These are phyloP conservation scores for Chascanopsetta lugubris DNA, from an alignment of 2,113 vertebrate species.

Conservation along the genomic window DNA sequence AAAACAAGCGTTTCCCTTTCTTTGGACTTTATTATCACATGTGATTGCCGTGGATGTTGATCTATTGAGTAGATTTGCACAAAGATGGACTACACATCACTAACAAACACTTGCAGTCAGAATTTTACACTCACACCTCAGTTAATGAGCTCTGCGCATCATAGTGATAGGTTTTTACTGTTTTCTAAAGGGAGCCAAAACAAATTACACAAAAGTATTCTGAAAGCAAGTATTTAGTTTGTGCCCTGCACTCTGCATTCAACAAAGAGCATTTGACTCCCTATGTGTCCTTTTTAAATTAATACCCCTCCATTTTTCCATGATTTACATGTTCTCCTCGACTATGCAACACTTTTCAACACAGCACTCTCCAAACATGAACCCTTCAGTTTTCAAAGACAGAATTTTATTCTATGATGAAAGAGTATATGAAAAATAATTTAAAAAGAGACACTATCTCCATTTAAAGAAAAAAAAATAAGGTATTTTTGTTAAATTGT, in stretches of 20 bases:
- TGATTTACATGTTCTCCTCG: slow-evolving; percentile 44
- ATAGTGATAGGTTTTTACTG: slow-evolving; percentile 2
- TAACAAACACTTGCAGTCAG: slow-evolving; percentile 42
- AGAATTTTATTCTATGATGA: slow-evolving; percentile 68
- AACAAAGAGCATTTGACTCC: slow-evolving; percentile 44
- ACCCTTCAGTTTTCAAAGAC: slow-evolving; percentile 57
- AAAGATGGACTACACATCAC: slow-evolving; percentile 46
- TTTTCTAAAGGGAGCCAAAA: slow-evolving; percentile 49
- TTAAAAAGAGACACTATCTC: slow-evolving; percentile 43
- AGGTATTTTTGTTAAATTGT: slow-evolving; percentile 73
- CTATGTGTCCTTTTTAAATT: slow-evolving; percentile 48
- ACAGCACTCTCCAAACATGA: slow-evolving; percentile 53
- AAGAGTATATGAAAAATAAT: slow-evolving; percentile 54
- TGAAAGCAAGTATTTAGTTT: slow-evolving; percentile 40
- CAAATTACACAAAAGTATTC: slow-evolving; percentile 50
- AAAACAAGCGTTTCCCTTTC: slow-evolving; percentile 23
- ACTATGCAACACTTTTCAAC: slow-evolving; percentile 79
- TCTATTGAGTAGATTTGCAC: slow-evolving; percentile 69
- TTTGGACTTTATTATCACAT: slow-evolving; percentile 52
- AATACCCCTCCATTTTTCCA: slow-evolving; percentile 3
- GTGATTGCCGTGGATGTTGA: slow-evolving; percentile 69
- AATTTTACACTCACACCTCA: slow-evolving; percentile 22
- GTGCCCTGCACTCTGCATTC: slow-evolving; percentile 35
- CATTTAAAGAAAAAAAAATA: too few species aligned
- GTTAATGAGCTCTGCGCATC: slow-evolving; percentile 23